These are phyloP conservation scores for Rallus limicola DNA, from an alignment of 2,113 vertebrate species.

Conservation along the genomic window DNA sequence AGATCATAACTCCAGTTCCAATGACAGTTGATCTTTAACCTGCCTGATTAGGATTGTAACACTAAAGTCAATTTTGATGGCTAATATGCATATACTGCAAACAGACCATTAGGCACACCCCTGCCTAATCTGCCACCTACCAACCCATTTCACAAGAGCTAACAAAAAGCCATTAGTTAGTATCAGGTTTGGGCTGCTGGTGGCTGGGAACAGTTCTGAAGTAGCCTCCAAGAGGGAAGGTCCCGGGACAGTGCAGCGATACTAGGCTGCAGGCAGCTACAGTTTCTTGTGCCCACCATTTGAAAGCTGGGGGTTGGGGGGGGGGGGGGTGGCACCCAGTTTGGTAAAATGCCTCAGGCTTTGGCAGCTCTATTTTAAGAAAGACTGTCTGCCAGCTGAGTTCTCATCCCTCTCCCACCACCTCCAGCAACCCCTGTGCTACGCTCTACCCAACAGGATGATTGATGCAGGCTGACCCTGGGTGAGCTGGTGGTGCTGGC, in stretches of 20 bases:
- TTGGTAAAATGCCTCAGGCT: not conserved
- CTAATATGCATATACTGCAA: not conserved
- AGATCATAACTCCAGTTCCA: not conserved
- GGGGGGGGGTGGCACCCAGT: not conserved
- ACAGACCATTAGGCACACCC: not conserved
- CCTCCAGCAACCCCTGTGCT: not conserved
- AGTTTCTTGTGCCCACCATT: not conserved
- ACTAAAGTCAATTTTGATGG: not conserved
- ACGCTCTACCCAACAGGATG: fast-evolving
- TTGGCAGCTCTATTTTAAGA: not conserved
- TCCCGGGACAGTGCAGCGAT: not conserved
- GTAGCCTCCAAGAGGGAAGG: not conserved
- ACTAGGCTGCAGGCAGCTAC: not conserved
- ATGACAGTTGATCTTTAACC: not conserved
- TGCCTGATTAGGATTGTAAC: not conserved
- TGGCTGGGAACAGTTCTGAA: not conserved
- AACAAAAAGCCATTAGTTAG: not conserved
- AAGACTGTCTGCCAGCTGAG: not conserved
- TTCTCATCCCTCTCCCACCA: not conserved
- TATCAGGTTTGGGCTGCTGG: not conserved
- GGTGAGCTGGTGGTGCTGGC: not conserved
- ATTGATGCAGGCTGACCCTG: not conserved
- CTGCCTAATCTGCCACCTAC: not conserved
- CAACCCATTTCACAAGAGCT: not conserved
- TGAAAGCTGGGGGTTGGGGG: no score